phyloP scores from a whole-genome alignment of 2,888 invertebrate species.

The Papilio protenor region DNA sequence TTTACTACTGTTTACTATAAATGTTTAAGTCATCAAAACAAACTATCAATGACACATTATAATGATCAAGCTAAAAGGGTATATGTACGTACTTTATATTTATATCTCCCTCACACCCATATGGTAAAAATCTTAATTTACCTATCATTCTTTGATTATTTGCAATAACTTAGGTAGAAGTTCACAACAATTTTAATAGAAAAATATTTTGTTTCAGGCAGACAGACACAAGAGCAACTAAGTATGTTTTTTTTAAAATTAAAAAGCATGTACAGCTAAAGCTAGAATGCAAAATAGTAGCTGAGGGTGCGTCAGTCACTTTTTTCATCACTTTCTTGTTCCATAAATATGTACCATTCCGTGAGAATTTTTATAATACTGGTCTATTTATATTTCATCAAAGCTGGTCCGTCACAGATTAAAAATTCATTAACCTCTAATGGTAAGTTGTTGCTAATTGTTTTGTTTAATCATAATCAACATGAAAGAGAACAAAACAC shows the following conservation, averaged over 20 bases:
- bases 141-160: neutral
- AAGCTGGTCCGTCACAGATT: neutral
- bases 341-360: too few relatives aligned
- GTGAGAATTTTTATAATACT: too few relatives aligned
- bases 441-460: neutral
- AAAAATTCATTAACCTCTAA: neutral
- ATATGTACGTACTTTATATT: neutral
- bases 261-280: neutral
- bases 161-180: neutral
- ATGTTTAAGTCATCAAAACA: constrained; percentile 4
- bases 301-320: too few relatives aligned
- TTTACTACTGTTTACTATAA: constrained; percentile 19
- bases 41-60: neutral
- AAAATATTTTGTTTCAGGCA: neutral
- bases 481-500: neutral
- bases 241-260: neutral
- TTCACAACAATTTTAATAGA: neutral
- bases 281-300: too few relatives aligned
- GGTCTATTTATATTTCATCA: neutral
- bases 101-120: neutral
- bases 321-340: too few relatives aligned
- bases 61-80: neutral
- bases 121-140: neutral
- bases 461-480: neutral
- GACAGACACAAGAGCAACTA: neutral